phyloP scores from a whole-genome alignment of 37 sponge, comb jelly and placozoan species.

The Halisarca cf. caerulea region DNA sequence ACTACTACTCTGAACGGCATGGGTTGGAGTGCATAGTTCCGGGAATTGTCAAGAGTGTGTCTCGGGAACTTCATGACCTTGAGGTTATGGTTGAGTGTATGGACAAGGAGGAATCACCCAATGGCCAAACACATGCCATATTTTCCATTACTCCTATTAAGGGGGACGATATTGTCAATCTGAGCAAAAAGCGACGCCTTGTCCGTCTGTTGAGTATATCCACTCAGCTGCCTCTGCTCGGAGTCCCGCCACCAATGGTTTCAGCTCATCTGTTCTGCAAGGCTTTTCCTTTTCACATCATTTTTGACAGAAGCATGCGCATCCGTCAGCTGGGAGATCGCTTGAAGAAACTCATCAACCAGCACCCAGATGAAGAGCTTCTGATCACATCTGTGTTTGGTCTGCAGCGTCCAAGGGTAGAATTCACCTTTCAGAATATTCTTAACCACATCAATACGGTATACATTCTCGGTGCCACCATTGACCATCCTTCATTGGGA shows the following conservation, averaged over 20 bases:
- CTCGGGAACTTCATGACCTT: constrained; percentile 61
- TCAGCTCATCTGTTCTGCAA: constrained; percentile 63
- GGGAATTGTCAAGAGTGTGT: constrained; percentile 87
- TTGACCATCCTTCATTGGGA: not conserved
- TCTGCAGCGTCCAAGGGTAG: constrained; percentile 67
- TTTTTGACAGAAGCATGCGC: constrained; percentile 61
- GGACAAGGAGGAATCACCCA: constrained; percentile 1
- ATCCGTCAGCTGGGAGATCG: constrained; percentile 71
- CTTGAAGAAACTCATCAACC: constrained; percentile 38
- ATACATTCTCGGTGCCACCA: constrained; percentile 49
- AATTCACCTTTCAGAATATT: constrained; percentile 59
- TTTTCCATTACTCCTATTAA: constrained; percentile 52
- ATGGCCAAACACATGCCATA: constrained; percentile 42
- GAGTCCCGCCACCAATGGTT: constrained; percentile 37
- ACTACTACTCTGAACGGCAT: constrained; percentile 75
- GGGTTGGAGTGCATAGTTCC: constrained; percentile 77
- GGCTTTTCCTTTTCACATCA: constrained; percentile 84
- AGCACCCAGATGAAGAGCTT: constrained; percentile 14
- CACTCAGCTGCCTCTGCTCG: not conserved
- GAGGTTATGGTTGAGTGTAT: constrained; percentile 67
- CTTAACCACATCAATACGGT: constrained; percentile 84
- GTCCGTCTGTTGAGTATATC: not conserved
- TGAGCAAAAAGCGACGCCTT: not conserved
- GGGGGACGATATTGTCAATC: not conserved
- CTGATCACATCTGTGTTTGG: constrained; percentile 32